These are phyloP conservation scores for Epinephelus fuscoguttatus DNA, from an alignment of 2,113 vertebrate genomes.

Conservation along the genomic window DNA sequence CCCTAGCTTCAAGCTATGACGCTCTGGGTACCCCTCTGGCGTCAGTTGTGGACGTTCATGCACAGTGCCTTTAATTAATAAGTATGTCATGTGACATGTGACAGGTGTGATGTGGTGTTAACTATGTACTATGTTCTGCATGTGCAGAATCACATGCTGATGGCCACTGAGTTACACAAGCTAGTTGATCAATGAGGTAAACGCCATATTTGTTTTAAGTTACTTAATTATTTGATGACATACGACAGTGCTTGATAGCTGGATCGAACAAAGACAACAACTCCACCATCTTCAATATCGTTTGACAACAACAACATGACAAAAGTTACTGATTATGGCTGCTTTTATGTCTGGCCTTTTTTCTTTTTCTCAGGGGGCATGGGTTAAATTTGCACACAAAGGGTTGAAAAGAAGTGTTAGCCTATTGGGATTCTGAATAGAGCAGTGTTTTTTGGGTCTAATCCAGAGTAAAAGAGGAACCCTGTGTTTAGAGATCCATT, in stretches of 20 bases:
- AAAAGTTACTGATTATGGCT: background rate
- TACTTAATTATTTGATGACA: background rate
- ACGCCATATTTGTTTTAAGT: background rate
- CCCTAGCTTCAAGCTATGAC: too few species aligned
- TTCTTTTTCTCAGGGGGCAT: background rate
- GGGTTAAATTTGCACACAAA: background rate
- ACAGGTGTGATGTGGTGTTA: too few species aligned
- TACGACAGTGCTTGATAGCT: background rate
- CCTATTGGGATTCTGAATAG: slow-evolving; percentile 28
- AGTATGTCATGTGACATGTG: too few species aligned
- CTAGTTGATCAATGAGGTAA: background rate
- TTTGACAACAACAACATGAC: background rate
- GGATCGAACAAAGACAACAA: background rate
- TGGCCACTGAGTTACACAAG: background rate
- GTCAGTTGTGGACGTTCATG: too few species aligned
- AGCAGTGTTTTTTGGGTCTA: slow-evolving; percentile 18
- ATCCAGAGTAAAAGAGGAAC: slow-evolving; percentile 33
- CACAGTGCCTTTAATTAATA: too few species aligned
- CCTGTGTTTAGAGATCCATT: slow-evolving; percentile 25
- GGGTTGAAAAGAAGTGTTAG: background rate
- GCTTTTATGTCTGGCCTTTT: background rate
- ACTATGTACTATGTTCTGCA: too few species aligned
- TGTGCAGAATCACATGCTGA: too few species aligned
- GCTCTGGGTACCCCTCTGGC: too few species aligned
- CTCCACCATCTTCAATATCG: background rate